Evolutionary conservation across 1,140 invertebrate species (phyloP), one percentile per base, ranked within the genome.

Genomic region (Lanistes nyassanus): DNA sequence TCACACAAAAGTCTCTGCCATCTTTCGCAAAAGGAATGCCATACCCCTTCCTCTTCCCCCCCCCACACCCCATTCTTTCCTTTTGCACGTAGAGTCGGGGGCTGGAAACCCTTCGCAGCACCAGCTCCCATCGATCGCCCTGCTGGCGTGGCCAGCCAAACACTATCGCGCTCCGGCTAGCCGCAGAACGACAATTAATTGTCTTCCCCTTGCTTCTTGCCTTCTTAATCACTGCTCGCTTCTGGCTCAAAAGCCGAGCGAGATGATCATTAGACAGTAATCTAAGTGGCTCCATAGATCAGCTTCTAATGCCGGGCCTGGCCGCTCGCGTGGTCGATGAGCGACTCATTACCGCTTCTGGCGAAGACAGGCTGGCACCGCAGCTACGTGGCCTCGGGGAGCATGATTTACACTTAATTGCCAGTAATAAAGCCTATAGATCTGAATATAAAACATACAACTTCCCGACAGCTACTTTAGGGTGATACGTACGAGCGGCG

Each of bases 371-470:
- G 6, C 23, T 31, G n/a, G 56, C 56, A 60, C 56, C n/a, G 56
- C 23, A 47, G 42, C 56, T 11, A 11, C 56, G 13, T 11, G 23
- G 7, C 56, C 13, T 11, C 23, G 9, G 56, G 9, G 56, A 31
- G 56, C 56, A 31, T 60, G 56, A 60, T 60, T 60, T 60, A 60
- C 56, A 31, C 56, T 60, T 60, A 60, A 60, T 60, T 60, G 56
- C 56, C 56, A 60, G 29, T 60, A 60, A 60, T 60, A 31, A 31
- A 31, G 56, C 56, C 56, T 60, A 60, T 60, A 23, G 56, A 60
- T 60, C 9, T 6, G 56, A 60, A 60, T 60, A 31, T 60, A 60
- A 60, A 60, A 60, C 56, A 60, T 31, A 26, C n/a, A n/a, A 60
- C 23, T 7, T 60, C 23, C n/a, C 23, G 56, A 60, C 56, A 60